Evolutionary conservation across 2,888 invertebrate species (phyloP).

Genomic region (Pollenia angustigena): DNA sequence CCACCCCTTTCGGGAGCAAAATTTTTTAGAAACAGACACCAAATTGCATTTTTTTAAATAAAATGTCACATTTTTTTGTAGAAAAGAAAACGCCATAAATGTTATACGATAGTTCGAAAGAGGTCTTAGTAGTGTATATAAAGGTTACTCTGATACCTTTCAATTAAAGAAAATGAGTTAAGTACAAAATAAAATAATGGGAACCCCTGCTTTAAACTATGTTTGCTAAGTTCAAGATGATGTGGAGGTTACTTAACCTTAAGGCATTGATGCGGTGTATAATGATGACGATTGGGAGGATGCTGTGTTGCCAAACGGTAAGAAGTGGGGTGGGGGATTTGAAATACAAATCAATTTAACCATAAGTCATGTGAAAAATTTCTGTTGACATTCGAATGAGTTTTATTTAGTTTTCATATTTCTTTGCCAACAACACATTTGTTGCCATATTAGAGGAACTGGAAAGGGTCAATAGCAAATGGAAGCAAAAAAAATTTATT

Average conservation of each 20-base stretch:
- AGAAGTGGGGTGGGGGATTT: background rate
- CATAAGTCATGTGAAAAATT: conserved; percentile 70
- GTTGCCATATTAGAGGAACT: conserved; percentile 22
- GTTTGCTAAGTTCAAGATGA: conserved; percentile 18
- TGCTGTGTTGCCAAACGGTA: background rate
- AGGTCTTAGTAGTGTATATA: no score
- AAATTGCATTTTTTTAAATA: no score
- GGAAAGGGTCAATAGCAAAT: conserved; percentile 36
- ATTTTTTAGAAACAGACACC: no score
- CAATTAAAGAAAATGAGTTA: no score
- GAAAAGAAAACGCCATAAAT: no score
- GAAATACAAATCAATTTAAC: conserved; percentile 67
- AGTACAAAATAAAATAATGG: no score
- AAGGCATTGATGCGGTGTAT: background rate
- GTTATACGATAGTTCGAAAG: no score
- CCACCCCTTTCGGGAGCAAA: no score
- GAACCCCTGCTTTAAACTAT: background rate
- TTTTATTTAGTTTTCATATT: conserved; percentile 54
- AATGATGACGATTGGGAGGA: background rate
- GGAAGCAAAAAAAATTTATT: no score
- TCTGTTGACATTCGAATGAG: conserved; percentile 65
- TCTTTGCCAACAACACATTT: conserved; percentile 37
- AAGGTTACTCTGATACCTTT: no score
- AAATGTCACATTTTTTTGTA: no score
- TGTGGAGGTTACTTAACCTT: background rate